A percentile compares a stretch with the other conserved stretches of the same genome.
Evolutionary conservation across 2,797 vertebrate species (phyloP).

Genomic region (Nyctibius grandis): DNA sequence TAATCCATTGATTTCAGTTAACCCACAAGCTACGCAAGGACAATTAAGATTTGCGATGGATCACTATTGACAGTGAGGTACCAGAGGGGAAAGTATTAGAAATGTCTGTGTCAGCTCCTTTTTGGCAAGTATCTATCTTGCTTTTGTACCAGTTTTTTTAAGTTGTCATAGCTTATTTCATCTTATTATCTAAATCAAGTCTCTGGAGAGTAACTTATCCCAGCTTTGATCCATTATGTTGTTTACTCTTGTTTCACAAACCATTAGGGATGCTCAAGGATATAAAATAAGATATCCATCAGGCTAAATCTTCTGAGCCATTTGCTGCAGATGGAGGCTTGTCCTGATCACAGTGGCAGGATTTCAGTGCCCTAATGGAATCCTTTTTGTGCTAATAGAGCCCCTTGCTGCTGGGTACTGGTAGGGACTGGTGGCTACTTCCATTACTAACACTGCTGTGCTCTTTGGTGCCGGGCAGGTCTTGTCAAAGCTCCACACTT

Average conservation of each 20-base stretch:
- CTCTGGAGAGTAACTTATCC: constrained; percentile 17
- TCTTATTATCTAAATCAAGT: neutral
- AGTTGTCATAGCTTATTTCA: neutral
- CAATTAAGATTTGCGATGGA: neutral
- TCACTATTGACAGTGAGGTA: neutral
- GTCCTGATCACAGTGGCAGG: neutral
- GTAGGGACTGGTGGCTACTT: neutral
- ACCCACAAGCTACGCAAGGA: neutral
- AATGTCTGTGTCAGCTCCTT: neutral
- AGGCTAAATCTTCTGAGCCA: neutral
- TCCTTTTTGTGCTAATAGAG: neutral
- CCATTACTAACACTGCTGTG: accelerated
- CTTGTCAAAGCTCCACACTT: neutral
- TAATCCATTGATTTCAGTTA: neutral
- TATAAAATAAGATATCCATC: neutral
- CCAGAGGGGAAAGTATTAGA: neutral
- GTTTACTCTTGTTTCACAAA: constrained; percentile 43
- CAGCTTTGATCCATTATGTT: neutral
- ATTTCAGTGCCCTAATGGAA: neutral
- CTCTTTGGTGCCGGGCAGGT: neutral
- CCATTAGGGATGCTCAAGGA: neutral
- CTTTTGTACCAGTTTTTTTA: neutral
- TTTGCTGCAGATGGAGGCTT: neutral
- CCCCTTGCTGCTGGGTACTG: neutral
- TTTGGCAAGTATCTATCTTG: neutral